Percentiles rank a stretch among this genome's conserved stretches.
These are phyloP conservation scores for Amblyopsis rosae DNA, from an alignment of 2,113 vertebrate species.

Conservation along the genomic window DNA sequence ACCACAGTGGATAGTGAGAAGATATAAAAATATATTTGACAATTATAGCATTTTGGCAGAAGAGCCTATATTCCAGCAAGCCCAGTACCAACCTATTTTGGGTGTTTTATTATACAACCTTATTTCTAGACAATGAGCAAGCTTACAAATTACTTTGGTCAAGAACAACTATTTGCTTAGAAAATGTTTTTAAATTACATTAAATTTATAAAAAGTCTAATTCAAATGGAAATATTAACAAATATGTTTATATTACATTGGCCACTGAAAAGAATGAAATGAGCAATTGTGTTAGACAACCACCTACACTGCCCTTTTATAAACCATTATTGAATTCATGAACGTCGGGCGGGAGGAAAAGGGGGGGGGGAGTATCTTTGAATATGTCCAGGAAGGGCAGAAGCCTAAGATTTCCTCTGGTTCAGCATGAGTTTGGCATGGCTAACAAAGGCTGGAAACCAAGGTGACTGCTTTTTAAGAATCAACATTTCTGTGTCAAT, in stretches of 20 bases:
- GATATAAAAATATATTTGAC: conserved; percentile 1
- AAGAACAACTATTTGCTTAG: background rate
- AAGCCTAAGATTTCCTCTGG: background rate
- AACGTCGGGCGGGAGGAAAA: background rate
- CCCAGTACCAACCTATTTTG: background rate
- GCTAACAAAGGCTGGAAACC: too few species aligned
- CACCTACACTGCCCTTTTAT: background rate
- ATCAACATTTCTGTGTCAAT: too few species aligned
- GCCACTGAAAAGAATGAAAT: background rate
- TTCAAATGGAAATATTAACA: background rate
- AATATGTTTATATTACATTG: background rate
- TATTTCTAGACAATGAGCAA: background rate
- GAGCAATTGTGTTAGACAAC: background rate
- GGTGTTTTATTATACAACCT: background rate
- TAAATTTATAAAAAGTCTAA: background rate
- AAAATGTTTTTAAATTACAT: background rate
- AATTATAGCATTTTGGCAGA: background rate
- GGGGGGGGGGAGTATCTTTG: background rate
- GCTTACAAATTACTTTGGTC: too few species aligned
- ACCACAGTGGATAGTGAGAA: conserved; percentile 44
- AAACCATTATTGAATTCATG: too few species aligned
- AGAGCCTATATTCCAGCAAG: background rate
- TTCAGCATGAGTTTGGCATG: too few species aligned
- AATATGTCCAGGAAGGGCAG: background rate
- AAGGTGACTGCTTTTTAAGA: too few species aligned